Evolutionary conservation across 2,888 invertebrate species (phyloP).

Genomic region (Nephrotoma guestfalica): DNA sequence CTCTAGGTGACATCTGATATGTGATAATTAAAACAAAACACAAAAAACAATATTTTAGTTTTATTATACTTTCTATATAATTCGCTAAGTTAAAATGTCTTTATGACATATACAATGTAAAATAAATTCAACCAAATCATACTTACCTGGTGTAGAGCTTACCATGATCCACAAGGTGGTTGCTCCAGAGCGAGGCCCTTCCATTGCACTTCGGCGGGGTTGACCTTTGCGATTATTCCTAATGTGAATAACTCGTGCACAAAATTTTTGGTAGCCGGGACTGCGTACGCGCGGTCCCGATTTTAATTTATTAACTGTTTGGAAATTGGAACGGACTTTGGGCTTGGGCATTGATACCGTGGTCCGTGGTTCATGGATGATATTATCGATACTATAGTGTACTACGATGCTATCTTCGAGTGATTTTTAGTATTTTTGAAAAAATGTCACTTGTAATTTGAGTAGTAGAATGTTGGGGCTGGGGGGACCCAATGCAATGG

Average conservation of each 20-base stretch:
- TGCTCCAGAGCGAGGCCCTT: constrained; percentile 39
- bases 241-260: constrained; percentile 58
- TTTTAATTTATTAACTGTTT: constrained; percentile 19
- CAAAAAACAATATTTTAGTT: too few relatives aligned
- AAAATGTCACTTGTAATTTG: too few relatives aligned
- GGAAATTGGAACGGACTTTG: too few relatives aligned
- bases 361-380: too few relatives aligned
- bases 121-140: neutral
- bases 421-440: too few relatives aligned
- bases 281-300: constrained; percentile 45
- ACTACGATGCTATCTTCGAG: too few relatives aligned
- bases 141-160: constrained; percentile 5
- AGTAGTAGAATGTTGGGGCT: too few relatives aligned
- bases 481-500: too few relatives aligned
- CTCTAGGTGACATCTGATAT: too few relatives aligned
- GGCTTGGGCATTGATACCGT: too few relatives aligned
- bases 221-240: constrained; percentile 62
- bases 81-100: neutral
- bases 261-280: constrained; percentile 51
- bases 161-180: constrained; percentile 5
- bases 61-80: neutral
- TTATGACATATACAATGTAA: neutral
- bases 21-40: too few relatives aligned
- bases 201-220: constrained; percentile 59
- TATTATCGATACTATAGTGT: too few relatives aligned